Evolutionary conservation across 1,140 invertebrate species (phyloP).

Genomic region (Trachymyrmex cornetzi): DNA sequence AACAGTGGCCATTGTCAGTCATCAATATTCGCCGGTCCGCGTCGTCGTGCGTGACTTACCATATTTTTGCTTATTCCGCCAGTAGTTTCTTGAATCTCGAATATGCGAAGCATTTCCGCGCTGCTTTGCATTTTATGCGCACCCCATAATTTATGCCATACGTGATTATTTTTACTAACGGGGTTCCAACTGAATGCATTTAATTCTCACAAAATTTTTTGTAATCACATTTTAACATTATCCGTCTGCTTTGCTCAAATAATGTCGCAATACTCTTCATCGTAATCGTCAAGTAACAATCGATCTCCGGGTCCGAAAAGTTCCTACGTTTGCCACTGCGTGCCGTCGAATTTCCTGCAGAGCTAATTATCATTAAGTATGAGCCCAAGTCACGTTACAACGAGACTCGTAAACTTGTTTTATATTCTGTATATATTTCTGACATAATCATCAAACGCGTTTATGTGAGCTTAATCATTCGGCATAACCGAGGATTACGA

Average conservation of each 20-base stretch:
- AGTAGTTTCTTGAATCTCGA: constrained; percentile 19
- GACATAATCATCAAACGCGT: neutral
- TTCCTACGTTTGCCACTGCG: neutral
- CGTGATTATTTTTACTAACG: constrained; percentile 12
- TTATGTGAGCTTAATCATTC: neutral
- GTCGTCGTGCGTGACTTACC: constrained; percentile 1
- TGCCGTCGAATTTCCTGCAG: constrained; percentile 3
- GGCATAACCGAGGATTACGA: neutral
- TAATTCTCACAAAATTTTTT: neutral
- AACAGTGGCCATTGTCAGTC: neutral
- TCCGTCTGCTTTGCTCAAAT: neutral
- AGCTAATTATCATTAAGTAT: constrained; percentile 27
- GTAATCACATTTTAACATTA: neutral
- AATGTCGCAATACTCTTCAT: neutral
- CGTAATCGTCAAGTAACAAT: neutral
- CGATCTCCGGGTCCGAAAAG: neutral
- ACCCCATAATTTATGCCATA: neutral
- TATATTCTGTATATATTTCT: constrained; percentile 4
- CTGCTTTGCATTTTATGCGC: constrained; percentile 9
- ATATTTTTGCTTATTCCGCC: neutral
- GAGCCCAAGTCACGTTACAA: constrained; percentile 11
- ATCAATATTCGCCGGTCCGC: constrained; percentile 6
- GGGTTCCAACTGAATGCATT: neutral
- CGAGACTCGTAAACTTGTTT: constrained; percentile 17
- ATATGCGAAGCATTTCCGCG: neutral